Conservation (phyloP, 2,797 vertebrate species). For the Sebastes hubbsi region DNA sequence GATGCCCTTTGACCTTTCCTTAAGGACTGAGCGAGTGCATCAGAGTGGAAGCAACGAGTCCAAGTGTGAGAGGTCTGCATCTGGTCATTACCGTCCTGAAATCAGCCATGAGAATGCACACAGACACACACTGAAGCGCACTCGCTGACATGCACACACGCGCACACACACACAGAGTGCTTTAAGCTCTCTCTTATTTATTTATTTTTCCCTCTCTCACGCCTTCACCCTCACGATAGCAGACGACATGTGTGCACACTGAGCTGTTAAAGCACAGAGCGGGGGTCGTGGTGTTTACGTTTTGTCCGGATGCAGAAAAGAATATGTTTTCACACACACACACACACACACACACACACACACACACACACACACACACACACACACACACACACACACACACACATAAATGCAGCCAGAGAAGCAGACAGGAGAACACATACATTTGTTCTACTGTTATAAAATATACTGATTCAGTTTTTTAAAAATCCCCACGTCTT, state of each 20-base stretch:
- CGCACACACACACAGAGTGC: neutral
- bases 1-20: constrained; percentile 71
- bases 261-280: constrained; percentile 27
- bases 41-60: constrained; percentile 64
- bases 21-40: constrained; percentile 61
- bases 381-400: neutral
- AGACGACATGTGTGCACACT: constrained; percentile 7
- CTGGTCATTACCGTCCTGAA: constrained; percentile 62
- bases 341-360: neutral
- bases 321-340: constrained; percentile 16
- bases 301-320: constrained; percentile 1
- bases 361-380: neutral
- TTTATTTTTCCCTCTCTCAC: constrained; percentile 13
- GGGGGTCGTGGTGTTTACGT: neutral
- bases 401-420: neutral
- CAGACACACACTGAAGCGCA: neutral
- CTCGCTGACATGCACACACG: too few species aligned
- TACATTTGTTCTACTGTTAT: neutral
- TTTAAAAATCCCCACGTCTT: neutral
- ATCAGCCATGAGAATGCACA: constrained; percentile 48
- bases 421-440: constrained; percentile 5
- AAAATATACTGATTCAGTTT: neutral
- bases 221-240: constrained; percentile 10
- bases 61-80: constrained; percentile 75
- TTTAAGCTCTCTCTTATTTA: constrained; percentile 8